A percentile compares a stretch with the other conserved stretches of the same genome.
These are phyloP conservation scores for Megaceryle alcyon DNA, from an alignment of 2,797 vertebrate species.

Conservation along the genomic window DNA sequence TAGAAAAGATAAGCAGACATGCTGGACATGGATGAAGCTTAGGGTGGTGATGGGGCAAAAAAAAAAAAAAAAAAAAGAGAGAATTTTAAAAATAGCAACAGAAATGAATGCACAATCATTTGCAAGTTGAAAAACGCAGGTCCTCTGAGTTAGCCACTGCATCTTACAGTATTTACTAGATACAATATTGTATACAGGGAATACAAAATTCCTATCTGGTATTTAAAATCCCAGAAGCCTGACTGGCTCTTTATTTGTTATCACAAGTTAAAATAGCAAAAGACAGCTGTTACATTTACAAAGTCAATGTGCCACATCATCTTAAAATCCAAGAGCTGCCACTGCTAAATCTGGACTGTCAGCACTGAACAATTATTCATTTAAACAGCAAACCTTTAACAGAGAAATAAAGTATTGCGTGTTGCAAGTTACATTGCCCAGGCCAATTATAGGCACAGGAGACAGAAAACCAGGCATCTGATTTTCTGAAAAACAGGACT, in stretches of 20 bases:
- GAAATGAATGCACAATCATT: neutral
- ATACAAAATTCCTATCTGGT: neutral
- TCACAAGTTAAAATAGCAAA: slow-evolving; percentile 1
- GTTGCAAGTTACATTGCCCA: neutral
- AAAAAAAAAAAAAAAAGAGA: neutral
- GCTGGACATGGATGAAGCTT: neutral
- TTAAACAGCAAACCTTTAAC: slow-evolving; percentile 18
- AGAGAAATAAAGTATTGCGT: neutral
- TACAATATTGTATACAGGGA: neutral
- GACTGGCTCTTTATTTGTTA: neutral
- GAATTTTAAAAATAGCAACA: neutral
- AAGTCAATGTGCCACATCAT: neutral
- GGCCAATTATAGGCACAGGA: neutral
- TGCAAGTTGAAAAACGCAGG: neutral
- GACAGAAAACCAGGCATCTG: neutral
- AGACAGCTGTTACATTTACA: slow-evolving; percentile 30
- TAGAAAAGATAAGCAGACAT: neutral
- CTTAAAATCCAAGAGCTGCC: slow-evolving; percentile 15
- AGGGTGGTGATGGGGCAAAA: neutral
- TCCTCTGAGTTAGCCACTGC: neutral
- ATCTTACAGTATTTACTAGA: neutral
- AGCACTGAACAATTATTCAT: slow-evolving; percentile 20
- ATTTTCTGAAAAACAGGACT: neutral
- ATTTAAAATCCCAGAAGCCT: slow-evolving; percentile 24
- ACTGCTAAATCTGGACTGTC: neutral